Evolutionary conservation across 2,888 invertebrate species (phyloP), one percentile per base, ranked within the genome.

Genomic region (Aquatica leii): DNA sequence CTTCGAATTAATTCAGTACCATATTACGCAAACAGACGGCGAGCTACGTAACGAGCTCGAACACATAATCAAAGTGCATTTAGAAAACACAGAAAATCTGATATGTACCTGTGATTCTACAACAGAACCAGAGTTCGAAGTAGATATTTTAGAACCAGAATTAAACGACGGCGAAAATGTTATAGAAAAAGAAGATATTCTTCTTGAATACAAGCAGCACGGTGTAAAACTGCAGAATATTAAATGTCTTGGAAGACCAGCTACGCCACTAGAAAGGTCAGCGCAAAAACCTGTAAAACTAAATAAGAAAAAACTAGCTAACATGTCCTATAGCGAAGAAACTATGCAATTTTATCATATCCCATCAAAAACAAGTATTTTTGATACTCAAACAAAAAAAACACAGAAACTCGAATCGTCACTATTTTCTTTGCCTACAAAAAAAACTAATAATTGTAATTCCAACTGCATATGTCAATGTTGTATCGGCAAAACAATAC

Each of bases 71-170:
- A 67, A 71, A 49, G 56, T 71, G n/a, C 63, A 69, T 48, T 55
- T 62, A 41, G 49, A 62, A 40, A 64, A 66, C 2, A 24, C 41
- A 0, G 37, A 17, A 6, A 49, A 59, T 15, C 18, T 43, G 1
- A 41, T 56, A 11, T 71, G 71, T 43, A 62, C 64, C 21, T 71
- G 70, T 46, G 66, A 67, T 46, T 53, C 67, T 11, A 64, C 35
- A 17, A 54, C 62, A 24, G 71, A 66, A 46, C 62, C 68, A 12
- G 68, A 70, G 17, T 66, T 68, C 17, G 73, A 73, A 60, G 48
- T 71, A n/a, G 72, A 73, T 58, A 53, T 71, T 31, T 60, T 73
- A 52, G 73, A 72, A 62, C 51, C 60, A 3, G 72, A 73, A 65
- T 55, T 73, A 4, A n/a, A n/a, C n/a, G 72, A 73, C 41, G 21